These are phyloP conservation scores for Cecropterus lyciades DNA, from an alignment of 1,140 invertebrate species.

Conservation along the genomic window DNA sequence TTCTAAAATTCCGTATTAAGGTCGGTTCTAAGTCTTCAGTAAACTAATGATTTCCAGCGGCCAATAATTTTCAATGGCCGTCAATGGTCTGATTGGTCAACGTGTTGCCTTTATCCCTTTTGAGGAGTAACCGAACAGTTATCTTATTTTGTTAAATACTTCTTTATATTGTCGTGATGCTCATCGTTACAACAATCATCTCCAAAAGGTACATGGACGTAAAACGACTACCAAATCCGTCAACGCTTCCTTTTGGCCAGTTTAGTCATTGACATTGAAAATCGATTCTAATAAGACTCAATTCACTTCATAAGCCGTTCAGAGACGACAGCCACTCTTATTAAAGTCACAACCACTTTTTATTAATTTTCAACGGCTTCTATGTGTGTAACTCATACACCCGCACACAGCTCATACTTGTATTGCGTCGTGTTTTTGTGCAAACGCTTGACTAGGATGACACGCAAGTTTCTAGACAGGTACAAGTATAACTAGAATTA, in stretches of 20 bases:
- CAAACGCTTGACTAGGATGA: neutral
- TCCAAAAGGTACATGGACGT: neutral
- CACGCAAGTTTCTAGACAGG: neutral
- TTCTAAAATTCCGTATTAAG: too few relatives aligned
- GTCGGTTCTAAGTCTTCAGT: too few relatives aligned
- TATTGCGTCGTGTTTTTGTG: neutral
- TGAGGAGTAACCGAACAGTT: too few relatives aligned
- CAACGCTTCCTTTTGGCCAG: neutral
- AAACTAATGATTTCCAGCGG: too few relatives aligned
- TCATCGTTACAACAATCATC: neutral
- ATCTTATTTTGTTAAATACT: too few relatives aligned
- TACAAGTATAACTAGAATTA: slow-evolving; percentile 1
- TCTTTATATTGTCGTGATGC: neutral
- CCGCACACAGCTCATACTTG: neutral
- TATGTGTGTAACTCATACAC: neutral
- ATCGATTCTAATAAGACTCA: neutral
- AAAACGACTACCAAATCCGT: neutral
- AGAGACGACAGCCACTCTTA: neutral
- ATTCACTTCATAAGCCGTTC: neutral
- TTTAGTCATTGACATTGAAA: neutral
- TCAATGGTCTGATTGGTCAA: too few relatives aligned
- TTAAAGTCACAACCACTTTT: slow-evolving; percentile 23
- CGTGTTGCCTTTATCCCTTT: too few relatives aligned
- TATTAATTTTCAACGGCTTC: slow-evolving; percentile 3
- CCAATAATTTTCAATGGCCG: too few relatives aligned